Base-by-base conservation (phyloP, 2,888 invertebrate species). In the Agonopterix subpropinquella region DNA sequence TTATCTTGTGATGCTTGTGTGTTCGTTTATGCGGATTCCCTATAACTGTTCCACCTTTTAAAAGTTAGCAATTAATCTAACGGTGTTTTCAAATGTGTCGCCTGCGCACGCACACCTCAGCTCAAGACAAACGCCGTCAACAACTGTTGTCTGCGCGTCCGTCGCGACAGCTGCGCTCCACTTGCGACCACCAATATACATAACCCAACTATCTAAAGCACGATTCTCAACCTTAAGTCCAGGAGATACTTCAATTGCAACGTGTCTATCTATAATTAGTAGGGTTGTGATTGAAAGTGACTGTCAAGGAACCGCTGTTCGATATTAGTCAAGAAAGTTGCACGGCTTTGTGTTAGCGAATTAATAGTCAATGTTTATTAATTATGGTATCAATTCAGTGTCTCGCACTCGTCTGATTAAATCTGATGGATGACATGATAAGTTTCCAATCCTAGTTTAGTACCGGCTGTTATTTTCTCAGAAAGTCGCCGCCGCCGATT, bases 111-210 rank as follows among this genome's bases (percentile, higher is more conserved):
- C 73, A 71, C 73, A 63, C 53, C 59, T 8, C 73, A 63, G 52
- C 59, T 8, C 65, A 68, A 77, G 73, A 79, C 80, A 75, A 81
- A 80, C 80, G 75, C 72, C 73, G 77, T 59, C 69, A 77, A 80
- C 87, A 85, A 85, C 84, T 86, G 87, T 81, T 84, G 87, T 86
- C 86, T 84, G 75, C 77, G 72, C 70, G 81, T 83, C 81, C 70
- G 81, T 83, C 81, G 57, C 72, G 80, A 79, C 87, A 88, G 87
- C 87, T 88, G 87, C 77, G 82, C 62, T 76, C 79, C 70, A 80
- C 76, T 84, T 79, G 80, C 64, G 67, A 55, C 61, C 52, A 55
- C 47, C 51, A 56, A 52, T 35, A 50, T 50, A 48, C 43, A 43
- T 53, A 47, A 44, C 49, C 28, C 49, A 53, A 18, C 43, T 28